Base-by-base conservation (phyloP, 2,113 vertebrate species). In the Hylia prasina region DNA sequence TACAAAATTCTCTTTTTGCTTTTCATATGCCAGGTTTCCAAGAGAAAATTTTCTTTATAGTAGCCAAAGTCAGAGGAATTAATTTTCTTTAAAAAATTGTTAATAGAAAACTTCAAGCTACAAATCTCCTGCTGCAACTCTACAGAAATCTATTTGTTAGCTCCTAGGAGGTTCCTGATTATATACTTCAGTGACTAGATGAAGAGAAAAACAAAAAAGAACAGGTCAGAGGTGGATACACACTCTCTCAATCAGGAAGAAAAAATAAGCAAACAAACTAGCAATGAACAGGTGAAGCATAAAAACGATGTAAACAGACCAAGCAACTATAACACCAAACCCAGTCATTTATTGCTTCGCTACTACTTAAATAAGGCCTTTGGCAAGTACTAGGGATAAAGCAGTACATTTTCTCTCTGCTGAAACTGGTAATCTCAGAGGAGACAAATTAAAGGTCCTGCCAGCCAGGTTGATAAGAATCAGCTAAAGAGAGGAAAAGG, bases 221-320 rank as follows among this genome's bases (percentile, higher is more conserved):
- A 18, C 22, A 89, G 84, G 70, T 88, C 66, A 96, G 82, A 90
- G 58, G 54, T 72, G 42, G 42, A 23, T 37, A 83, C 50, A 93
- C 54, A 85, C 42, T 85, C 61, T 87, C 39, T 85, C 66, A 93
- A 90, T 92, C 72, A 90, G 66, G 63, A 88, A 77, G 27, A 33
- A 91, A 91, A 92, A 95, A 68, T 56, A 92, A 92, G 82, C 71
- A 93, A 94, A 97, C 87, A 87, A 94, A 93, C 68, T 60, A 92
- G 66, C 47, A 86, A 88, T 33, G 68, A 96, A 88, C 58, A 82
- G 60, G 31, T 60, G 56, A 88, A 73, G 58, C 47, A 90, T 68
- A 60, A 83, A 81, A 90, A 90, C n/a, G 86, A 40, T 0, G 5
- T 57, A 95, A 95, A 95, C 60, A 90, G 66, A 96, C 66, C 44